Evolutionary conservation across 2,888 invertebrate genomes (phyloP), one percentile per base, ranked within the genome.

Genomic region (Heteromurus nitidus): DNA sequence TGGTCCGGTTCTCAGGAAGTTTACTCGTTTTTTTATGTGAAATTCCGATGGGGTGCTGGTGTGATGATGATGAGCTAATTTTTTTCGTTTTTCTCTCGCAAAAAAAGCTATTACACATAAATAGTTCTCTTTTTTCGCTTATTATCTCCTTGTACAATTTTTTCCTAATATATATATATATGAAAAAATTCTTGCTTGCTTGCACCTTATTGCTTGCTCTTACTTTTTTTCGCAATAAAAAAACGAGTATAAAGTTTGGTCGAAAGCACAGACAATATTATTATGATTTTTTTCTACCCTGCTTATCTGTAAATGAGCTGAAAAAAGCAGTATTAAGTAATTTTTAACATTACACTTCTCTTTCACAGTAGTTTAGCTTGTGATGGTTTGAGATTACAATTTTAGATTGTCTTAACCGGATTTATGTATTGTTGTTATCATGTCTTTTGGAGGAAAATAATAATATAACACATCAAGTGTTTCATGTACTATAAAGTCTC

Each of bases 381-480:
- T 24, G 55, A 55, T 55, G 65, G 36, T 67, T 68, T 80, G 53
- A 80, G 80, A 80, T 80, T 67, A 67, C 60, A 73, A 68, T 68
- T 60, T 60, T 22, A 80, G 80, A 80, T 80, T 60, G 73, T 65
- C 80, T 80, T 74, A 80, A 80, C 80, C 80, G 80, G 80, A 80
- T 80, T 80, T 73, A 80, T 80, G 68, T 74, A 68, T 70, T 64
- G 60, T 76, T 68, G 68, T 68, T 76, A 68, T 76, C 76, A 28
- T 75, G 75, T 74, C 55, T 67, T 44, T 18, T 62, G 36, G 53
- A 58, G n/a, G n/a, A 75, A 67, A 74, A 75, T 53, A 44, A 64
- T 18, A 36, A 64, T 18, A 62, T 64, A 36, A 67, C 28, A 60
- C 67, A 42, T 67, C 44, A 67, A 47, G 47, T 42, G 47, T 31